Evolutionary conservation across 2,797 vertebrate genomes (phyloP), one percentile per base, ranked within the genome.

Genomic region (Emydoidea blandingii): DNA sequence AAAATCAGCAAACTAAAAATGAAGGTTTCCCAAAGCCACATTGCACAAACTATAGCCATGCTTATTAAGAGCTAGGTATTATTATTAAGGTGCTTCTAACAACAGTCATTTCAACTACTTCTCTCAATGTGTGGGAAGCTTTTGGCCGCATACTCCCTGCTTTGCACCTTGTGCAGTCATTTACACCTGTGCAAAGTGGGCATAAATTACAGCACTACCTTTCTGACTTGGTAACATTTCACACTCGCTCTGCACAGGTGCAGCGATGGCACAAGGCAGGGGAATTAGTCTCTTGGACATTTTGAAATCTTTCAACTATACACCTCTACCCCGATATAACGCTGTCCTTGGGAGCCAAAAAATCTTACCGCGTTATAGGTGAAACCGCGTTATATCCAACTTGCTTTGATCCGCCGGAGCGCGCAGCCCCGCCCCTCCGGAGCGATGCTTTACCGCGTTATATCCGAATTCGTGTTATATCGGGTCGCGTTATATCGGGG

Each of bases 21-120:
- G 23, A 94, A 88, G 37, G 31, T 92, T 94, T 93, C 76, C 93
- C 29, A 79, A 49, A 83, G n/a, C 41, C 31, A 54, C 23, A 41
- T 5, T 9, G 44, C 49, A 29, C 12, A 25, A 0, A 0, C 47
- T 79, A 31, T 81, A 72, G 8, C 1, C 3, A 2, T 2, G 2
- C 54, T 59, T 59, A 87, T 96, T 90, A 84, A 95, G 80, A 90
- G 54, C 81, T 21, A 3, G 68, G 31, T 62, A 87, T 23, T n/a
- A 49, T 94, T n/a, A 53, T 94, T 91, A 89, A 21, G 52, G 85
- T 80, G 34, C 72, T 78, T 68, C 54, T 90, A 74, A 62, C 88
- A 80, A 81, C 82, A 90, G 86, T 56, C 25, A 9, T 41, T 72
- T 72, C 68, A 72, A 90, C 80, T 18, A 41, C 85, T 68, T 79